A percentile compares a stretch with the other conserved stretches of the same genome.
phyloP scores from a whole-genome alignment of 2,113 vertebrate genomes.

The Mormyrus lacerda region DNA sequence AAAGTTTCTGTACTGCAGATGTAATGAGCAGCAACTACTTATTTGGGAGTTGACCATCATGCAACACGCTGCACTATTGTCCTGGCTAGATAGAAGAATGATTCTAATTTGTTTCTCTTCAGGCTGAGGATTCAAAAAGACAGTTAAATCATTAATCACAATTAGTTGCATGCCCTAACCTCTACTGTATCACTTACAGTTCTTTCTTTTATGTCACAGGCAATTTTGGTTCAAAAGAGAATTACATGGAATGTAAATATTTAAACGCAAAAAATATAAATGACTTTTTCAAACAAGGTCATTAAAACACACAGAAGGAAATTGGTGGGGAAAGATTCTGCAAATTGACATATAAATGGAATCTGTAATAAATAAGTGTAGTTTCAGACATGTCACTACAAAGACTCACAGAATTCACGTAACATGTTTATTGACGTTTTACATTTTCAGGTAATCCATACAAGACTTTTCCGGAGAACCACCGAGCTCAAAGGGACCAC shows the following conservation, averaged over 20 bases:
- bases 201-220: no score
- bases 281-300: background rate
- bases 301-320: background rate
- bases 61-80: no score
- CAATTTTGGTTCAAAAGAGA: no score
- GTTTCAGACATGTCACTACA: background rate
- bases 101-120: no score
- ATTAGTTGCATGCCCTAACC: background rate
- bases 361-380: background rate
- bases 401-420: background rate
- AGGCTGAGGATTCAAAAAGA: background rate
- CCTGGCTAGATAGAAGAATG: no score
- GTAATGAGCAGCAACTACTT: no score
- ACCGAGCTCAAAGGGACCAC: no score
- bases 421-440: background rate
- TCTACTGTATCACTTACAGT: no score
- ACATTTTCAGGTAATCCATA: background rate
- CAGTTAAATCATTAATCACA: background rate
- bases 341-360: background rate
- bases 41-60: no score
- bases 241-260: no score
- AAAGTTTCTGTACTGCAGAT: no score
- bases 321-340: background rate
- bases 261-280: no score
- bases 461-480: background rate